These are phyloP conservation scores for Phaethon lepturus DNA, from an alignment of 2,113 vertebrate species.

Conservation along the genomic window DNA sequence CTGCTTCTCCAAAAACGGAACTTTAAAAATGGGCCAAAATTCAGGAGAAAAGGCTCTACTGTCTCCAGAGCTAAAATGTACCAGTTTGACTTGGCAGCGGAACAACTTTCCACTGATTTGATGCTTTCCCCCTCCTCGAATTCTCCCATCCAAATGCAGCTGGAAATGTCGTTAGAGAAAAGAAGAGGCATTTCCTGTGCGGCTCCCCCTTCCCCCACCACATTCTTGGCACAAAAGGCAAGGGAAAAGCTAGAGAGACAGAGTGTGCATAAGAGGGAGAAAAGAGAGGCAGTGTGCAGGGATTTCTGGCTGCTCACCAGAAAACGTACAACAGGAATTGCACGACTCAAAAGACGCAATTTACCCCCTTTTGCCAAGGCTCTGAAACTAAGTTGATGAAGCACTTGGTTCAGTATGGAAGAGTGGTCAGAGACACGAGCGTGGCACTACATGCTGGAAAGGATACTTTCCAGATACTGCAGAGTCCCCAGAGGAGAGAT, in stretches of 20 bases:
- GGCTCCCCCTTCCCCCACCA: slow-evolving; percentile 72
- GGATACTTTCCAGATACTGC: neutral
- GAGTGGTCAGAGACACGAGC: neutral
- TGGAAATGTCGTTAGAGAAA: slow-evolving; percentile 75
- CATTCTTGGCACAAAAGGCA: slow-evolving; percentile 77
- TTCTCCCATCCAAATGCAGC: slow-evolving; percentile 74
- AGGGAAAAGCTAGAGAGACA: slow-evolving; percentile 60
- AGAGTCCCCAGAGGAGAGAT: neutral
- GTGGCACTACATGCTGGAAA: neutral
- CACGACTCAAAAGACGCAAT: slow-evolving; percentile 48
- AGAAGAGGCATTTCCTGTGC: slow-evolving; percentile 83
- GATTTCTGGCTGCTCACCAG: slow-evolving; percentile 64
- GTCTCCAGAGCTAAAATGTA: slow-evolving; percentile 74
- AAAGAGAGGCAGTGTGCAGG: slow-evolving; percentile 65
- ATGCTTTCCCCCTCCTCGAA: slow-evolving; percentile 62
- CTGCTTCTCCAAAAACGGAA: slow-evolving; percentile 52
- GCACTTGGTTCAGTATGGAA: slow-evolving; percentile 20
- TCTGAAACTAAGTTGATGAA: neutral
- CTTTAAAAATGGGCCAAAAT: slow-evolving; percentile 44
- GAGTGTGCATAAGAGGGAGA: slow-evolving; percentile 58
- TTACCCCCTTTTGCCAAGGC: neutral
- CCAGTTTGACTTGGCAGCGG: slow-evolving; percentile 77
- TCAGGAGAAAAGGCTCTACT: slow-evolving; percentile 68
- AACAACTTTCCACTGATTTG: slow-evolving; percentile 76
- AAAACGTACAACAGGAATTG: slow-evolving; percentile 55